Conservation (phyloP, 2,888 invertebrate species). For the Pharmacophagus antenor region DNA sequence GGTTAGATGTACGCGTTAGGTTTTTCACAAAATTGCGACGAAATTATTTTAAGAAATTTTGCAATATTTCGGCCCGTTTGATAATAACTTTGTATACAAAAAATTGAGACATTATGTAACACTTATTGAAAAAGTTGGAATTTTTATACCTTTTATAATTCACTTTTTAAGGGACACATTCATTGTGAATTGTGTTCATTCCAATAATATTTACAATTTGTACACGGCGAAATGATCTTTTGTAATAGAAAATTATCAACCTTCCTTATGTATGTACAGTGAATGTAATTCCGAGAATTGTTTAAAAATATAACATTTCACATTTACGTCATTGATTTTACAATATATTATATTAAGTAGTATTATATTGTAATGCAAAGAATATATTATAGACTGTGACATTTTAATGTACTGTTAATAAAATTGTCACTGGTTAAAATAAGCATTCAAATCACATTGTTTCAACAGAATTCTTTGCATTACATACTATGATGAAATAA, state of each 20-base stretch:
- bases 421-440: constrained; percentile 48
- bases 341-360: no score
- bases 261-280: neutral
- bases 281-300: neutral
- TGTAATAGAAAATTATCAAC: no score
- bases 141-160: constrained; percentile 49
- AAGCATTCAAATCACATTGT: constrained; percentile 36
- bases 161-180: constrained; percentile 23
- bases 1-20: constrained; percentile 51
- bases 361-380: constrained; percentile 11
- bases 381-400: neutral
- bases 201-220: no score
- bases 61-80: constrained; percentile 63
- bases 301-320: neutral
- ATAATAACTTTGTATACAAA: constrained; percentile 57
- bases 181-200: constrained; percentile 16
- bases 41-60: constrained; percentile 49
- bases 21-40: constrained; percentile 64
- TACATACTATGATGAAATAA: neutral
- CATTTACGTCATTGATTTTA: no score
- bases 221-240: no score
- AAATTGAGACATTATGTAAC: constrained; percentile 46
- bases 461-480: neutral
- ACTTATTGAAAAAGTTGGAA: constrained; percentile 46
- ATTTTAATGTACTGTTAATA: constrained; percentile 17